Base-by-base conservation (phyloP, 1,140 invertebrate genomes). In the Trichomalopsis sarcophagae region DNA sequence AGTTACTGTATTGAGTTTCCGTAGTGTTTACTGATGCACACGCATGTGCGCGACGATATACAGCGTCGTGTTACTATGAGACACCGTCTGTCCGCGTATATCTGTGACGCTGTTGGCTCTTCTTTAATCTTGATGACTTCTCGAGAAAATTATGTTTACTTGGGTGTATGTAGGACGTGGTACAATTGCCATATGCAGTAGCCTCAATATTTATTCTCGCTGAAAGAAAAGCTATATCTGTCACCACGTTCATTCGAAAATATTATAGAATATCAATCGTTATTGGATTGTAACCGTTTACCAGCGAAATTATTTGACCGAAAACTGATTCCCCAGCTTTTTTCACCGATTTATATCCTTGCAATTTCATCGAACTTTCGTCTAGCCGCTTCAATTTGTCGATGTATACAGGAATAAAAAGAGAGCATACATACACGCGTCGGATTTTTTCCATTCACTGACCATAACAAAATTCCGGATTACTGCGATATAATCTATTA, bases 311-410 rank as follows among this genome's bases (percentile, higher is more conserved):
- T 47, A 76, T 76, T 76, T 27, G 74, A 47, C 33, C n/a, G 21
- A 47, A 40, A 76, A 76, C 21, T 81, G 68, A 81, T 81, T 73
- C 30, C 14, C 47, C 11, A 14, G 10, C 5, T 73, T 73, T 50
- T 81, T 9, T 50, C 21, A 50, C 2, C n/a, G 68, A 44, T 27
- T 27, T 27, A 27, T 23, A 81, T 73, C 55, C 33, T 27, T 73
- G 17, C 44, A 73, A 81, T 73, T 81, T 73, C 11, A 23, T 6
- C 30, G 4, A 71, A 21, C 69, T 73, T 73, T 1, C 1, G 47
- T 55, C 40, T 81, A 66, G 47, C 33, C 44, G 66, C 11, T 68
- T 81, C n/a, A 27, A 81, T n/a, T 81, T 44, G 79, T 81, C 68
- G 36, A 30, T 27, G 27, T 1, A 27, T 47, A 33, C 3, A 6